Percentiles rank a stretch among this genome's conserved stretches.
These are phyloP conservation scores for Penaeus vannamei DNA, from an alignment of 1,140 invertebrate genomes.

Conservation along the genomic window DNA sequence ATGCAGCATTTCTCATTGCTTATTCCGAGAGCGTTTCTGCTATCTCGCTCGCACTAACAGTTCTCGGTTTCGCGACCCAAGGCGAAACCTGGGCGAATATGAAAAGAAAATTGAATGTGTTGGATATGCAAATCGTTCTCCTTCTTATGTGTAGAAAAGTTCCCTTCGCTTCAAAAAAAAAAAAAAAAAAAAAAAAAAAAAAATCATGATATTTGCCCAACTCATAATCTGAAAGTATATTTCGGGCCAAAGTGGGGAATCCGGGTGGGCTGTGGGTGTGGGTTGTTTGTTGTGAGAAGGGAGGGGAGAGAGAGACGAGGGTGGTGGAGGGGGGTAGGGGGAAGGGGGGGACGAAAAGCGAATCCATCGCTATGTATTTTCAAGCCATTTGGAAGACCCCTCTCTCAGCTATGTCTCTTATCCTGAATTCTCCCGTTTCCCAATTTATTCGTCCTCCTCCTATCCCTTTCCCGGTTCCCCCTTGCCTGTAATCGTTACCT, in stretches of 20 bases:
- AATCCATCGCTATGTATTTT: too few species aligned
- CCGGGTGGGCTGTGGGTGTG: neutral
- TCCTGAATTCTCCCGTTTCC: too few species aligned
- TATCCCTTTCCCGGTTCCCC: too few species aligned
- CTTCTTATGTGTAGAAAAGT: constrained; percentile 50
- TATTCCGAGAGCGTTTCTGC: constrained; percentile 42
- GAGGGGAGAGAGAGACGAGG: neutral
- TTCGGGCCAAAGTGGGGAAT: too few species aligned
- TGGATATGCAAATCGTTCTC: constrained; percentile 56
- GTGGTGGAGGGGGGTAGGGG: too few species aligned
- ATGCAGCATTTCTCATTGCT: constrained; percentile 44
- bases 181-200: constrained; percentile 16
- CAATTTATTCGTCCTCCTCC: too few species aligned
- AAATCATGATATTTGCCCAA: constrained; percentile 50
- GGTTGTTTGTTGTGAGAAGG: constrained; percentile 1
- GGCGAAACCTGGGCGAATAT: constrained; percentile 52
- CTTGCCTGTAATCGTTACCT: neutral
- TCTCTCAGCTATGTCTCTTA: too few species aligned
- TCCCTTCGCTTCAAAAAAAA: neutral
- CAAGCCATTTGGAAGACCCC: too few species aligned
- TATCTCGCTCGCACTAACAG: constrained; percentile 52
- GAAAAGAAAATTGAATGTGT: constrained; percentile 62
- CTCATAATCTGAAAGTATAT: constrained; percentile 33
- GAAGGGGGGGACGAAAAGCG: too few species aligned
- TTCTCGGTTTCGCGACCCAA: constrained; percentile 21